Evolutionary conservation across 2,888 invertebrate genomes (phyloP).

Genomic region (Lycia hirtaria): DNA sequence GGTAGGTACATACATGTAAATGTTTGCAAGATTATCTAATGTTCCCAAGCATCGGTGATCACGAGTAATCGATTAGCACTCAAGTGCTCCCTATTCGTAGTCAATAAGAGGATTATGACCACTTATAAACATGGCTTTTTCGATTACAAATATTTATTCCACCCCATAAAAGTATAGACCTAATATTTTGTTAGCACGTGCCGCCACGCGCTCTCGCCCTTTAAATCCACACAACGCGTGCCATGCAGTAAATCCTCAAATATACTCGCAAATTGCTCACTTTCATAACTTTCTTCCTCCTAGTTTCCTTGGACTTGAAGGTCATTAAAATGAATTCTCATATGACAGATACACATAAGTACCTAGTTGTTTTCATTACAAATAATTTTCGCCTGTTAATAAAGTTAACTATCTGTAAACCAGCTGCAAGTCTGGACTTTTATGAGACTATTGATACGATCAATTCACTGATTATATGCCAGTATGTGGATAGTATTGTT

Average conservation of each 20-base stretch:
- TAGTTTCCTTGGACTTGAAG: background rate
- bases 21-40: background rate
- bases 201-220: slow-evolving; percentile 63
- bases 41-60: slow-evolving; percentile 1
- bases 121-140: slow-evolving; percentile 64
- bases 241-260: background rate
- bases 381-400: no score
- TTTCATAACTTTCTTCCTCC: no score
- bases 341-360: no score
- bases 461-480: no score
- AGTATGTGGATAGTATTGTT: no score
- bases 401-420: no score
- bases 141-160: slow-evolving; percentile 75
- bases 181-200: slow-evolving; percentile 65
- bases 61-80: slow-evolving; percentile 35
- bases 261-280: no score
- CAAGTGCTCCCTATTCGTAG: slow-evolving; percentile 49
- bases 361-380: no score
- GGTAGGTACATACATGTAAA: background rate
- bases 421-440: no score
- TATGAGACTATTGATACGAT: no score
- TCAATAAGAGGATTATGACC: slow-evolving; percentile 53
- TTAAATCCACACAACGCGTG: slow-evolving; percentile 59
- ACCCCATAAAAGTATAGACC: slow-evolving; percentile 55
- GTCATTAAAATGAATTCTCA: no score